A percentile compares a stretch with the other conserved stretches of the same genome.
Evolutionary conservation across 2,113 vertebrate species (phyloP).

Genomic region (Percopsis transmontana): DNA sequence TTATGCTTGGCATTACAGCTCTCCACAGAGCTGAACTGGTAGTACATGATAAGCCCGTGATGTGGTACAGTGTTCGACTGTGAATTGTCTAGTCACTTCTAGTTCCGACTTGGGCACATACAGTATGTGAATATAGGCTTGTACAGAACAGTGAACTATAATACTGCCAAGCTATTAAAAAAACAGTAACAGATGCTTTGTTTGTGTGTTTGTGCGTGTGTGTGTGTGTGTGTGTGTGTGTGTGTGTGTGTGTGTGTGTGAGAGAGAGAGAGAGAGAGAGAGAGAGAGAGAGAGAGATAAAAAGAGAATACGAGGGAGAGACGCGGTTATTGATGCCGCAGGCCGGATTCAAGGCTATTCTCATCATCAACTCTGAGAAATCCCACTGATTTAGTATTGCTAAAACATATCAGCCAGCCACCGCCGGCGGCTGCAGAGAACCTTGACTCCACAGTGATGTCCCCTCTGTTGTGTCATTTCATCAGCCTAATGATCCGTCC

Average conservation of each 20-base stretch:
- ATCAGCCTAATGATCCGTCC: conserved; percentile 57
- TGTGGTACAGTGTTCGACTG: too few species aligned
- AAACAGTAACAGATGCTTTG: conserved; percentile 27
- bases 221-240: conserved; percentile 2
- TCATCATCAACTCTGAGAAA: conserved; percentile 16
- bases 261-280: not conserved
- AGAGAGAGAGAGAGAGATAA: conserved; percentile 6
- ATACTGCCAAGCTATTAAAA: not conserved
- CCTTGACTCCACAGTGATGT: conserved; percentile 42
- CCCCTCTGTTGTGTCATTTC: conserved; percentile 44
- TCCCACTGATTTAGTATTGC: conserved; percentile 29
- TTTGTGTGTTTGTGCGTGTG: conserved; percentile 4
- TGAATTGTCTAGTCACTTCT: too few species aligned
- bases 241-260: conserved; percentile 1
- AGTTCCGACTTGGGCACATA: too few species aligned
- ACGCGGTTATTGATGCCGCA: not conserved
- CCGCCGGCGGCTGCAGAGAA: conserved; percentile 35
- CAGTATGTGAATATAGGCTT: too few species aligned
- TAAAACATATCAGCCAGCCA: conserved; percentile 13
- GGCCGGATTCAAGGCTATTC: conserved; percentile 25
- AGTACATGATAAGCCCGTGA: too few species aligned
- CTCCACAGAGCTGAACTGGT: too few species aligned
- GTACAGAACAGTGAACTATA: too few species aligned
- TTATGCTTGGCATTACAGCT: too few species aligned
- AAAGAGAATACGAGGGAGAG: not conserved